Conservation (phyloP, 2,888 invertebrate genomes). For the Diadegma fenestrale region DNA sequence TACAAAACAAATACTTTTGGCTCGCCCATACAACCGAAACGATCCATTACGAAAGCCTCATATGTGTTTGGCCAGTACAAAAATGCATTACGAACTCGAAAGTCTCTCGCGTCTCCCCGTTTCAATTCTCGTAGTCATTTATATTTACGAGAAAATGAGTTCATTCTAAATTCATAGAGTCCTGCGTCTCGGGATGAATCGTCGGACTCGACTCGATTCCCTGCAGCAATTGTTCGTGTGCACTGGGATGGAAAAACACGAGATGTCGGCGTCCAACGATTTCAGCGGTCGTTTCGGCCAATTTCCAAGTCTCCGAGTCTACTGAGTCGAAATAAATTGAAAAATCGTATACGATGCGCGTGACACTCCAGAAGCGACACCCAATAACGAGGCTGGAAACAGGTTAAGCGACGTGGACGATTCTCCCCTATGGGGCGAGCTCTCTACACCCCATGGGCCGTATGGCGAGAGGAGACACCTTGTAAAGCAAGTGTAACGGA, state of each 20-base stretch:
- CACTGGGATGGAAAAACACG: conserved; percentile 30
- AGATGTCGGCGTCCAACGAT: conserved; percentile 21
- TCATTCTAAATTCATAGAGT: conserved; percentile 5
- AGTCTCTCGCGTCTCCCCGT: not conserved
- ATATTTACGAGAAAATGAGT: not conserved
- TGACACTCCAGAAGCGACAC: conserved; percentile 80
- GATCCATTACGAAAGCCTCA: not conserved
- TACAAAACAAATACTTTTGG: not conserved
- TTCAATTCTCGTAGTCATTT: conserved; percentile 10
- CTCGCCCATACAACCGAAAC: not conserved
- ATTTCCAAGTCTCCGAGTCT: conserved; percentile 23
- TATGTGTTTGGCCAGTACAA: not conserved
- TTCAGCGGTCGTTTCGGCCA: no score
- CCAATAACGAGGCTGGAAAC: conserved; percentile 80
- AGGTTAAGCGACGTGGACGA: conserved; percentile 75
- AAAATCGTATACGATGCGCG: conserved; percentile 81
- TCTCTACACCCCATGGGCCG: conserved; percentile 69
- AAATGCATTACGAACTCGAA: not conserved
- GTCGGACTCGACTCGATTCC: no score
- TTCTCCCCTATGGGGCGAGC: conserved; percentile 54
- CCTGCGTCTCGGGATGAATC: not conserved
- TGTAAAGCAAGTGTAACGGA: conserved; percentile 82
- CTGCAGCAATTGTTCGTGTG: not conserved
- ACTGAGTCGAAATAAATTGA: not conserved
- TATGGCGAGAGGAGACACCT: conserved; percentile 68